Conservation (phyloP, 2,797 vertebrate genomes). For the Takifugu rubripes region DNA sequence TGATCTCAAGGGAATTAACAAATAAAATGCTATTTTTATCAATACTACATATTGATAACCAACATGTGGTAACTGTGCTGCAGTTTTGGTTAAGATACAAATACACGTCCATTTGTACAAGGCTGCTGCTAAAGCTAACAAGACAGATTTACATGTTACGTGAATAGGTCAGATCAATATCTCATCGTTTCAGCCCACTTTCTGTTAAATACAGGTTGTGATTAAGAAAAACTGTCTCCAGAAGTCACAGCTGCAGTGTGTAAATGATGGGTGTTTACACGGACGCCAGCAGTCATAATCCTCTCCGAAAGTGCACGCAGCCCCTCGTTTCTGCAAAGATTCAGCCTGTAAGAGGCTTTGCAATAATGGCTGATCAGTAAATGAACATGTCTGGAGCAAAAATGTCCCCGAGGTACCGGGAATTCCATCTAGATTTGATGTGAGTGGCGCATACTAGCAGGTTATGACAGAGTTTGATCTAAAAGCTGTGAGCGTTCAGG, state of each 20-base stretch:
- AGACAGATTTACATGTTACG: slow-evolving; percentile 26
- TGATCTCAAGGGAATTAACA: no score
- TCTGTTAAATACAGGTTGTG: slow-evolving; percentile 33
- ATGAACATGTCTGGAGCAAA: slow-evolving; percentile 73
- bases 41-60: slow-evolving; percentile 7
- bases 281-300: slow-evolving; percentile 37
- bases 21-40: slow-evolving; percentile 5
- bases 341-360: slow-evolving; percentile 33
- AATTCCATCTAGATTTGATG: slow-evolving; percentile 67
- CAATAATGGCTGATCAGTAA: slow-evolving; percentile 63
- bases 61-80: slow-evolving; percentile 1
- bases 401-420: slow-evolving; percentile 80
- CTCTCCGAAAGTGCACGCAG: slow-evolving; percentile 29
- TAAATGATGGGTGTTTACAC: slow-evolving; percentile 24
- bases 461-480: slow-evolving; percentile 81
- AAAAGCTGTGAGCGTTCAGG: slow-evolving; percentile 77
- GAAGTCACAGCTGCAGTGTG: slow-evolving; percentile 17
- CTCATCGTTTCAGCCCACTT: slow-evolving; percentile 26
- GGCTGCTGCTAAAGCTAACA: slow-evolving; percentile 30
- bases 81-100: slow-evolving; percentile 14
- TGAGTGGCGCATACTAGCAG: slow-evolving; percentile 81
- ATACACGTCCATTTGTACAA: slow-evolving; percentile 15
- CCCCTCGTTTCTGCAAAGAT: slow-evolving; percentile 41
- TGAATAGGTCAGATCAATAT: slow-evolving; percentile 30
- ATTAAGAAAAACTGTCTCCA: slow-evolving; percentile 11